A percentile compares a stretch with the other conserved stretches of the same genome.
Conservation (phyloP, 2,888 invertebrate species). For the Pachycephus smyrnensis region DNA sequence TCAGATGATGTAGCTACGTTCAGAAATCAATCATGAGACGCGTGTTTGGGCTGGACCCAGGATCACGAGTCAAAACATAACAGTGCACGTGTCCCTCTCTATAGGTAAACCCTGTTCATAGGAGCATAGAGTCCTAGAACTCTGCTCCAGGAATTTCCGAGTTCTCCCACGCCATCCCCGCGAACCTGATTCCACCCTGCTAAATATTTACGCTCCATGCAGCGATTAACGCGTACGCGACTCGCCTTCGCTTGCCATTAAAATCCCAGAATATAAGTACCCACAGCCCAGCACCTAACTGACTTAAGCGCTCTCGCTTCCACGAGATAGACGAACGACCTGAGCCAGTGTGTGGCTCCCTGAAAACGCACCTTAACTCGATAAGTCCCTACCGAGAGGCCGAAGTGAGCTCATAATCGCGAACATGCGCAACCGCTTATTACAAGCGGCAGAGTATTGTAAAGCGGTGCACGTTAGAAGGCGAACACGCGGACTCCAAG, state of each 20-base stretch:
- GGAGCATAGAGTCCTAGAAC: neutral
- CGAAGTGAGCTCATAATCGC: slow-evolving; percentile 52
- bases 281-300: neutral
- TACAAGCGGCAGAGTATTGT: slow-evolving; percentile 49
- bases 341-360: neutral
- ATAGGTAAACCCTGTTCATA: neutral
- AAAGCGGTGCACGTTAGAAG: slow-evolving; percentile 1
- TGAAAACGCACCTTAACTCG: slow-evolving; percentile 35
- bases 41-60: slow-evolving; percentile 35
- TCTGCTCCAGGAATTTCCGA: neutral
- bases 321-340: neutral
- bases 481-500: neutral
- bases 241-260: neutral
- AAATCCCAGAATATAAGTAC: neutral
- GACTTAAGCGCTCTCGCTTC: neutral
- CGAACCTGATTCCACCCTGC: neutral
- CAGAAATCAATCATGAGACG: neutral
- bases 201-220: neutral
- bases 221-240: neutral
- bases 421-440: slow-evolving; percentile 49
- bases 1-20: neutral
- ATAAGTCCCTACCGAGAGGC: slow-evolving; percentile 43
- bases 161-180: neutral
- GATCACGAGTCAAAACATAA: slow-evolving; percentile 35
- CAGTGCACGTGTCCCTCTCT: slow-evolving; percentile 34